Evolutionary conservation across 1,140 invertebrate genomes (phyloP).

Genomic region (Heliconius hewitsoni): DNA sequence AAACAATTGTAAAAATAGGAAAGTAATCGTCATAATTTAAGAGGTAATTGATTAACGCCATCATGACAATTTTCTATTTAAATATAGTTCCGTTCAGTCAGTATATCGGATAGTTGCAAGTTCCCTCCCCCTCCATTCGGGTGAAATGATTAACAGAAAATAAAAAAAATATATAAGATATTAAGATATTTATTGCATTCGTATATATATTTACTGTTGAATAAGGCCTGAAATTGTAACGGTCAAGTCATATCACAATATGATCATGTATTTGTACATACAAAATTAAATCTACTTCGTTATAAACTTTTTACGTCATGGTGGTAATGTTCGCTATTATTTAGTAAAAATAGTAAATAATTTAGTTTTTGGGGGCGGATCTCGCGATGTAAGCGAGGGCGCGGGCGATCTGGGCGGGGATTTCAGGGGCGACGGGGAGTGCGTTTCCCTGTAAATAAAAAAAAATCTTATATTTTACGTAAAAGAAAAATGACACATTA

Average conservation of each 20-base stretch:
- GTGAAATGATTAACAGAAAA: neutral
- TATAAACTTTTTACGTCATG: slow-evolving; percentile 32
- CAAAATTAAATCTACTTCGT: slow-evolving; percentile 46
- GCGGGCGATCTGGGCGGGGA: slow-evolving; percentile 75
- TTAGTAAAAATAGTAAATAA: slow-evolving; percentile 19
- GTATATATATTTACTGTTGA: slow-evolving; percentile 20
- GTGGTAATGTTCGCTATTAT: slow-evolving; percentile 34
- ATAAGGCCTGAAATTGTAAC: slow-evolving; percentile 28
- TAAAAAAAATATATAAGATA: neutral
- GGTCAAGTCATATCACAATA: slow-evolving; percentile 38
- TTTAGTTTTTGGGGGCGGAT: slow-evolving; percentile 38
- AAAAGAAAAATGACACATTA: slow-evolving; percentile 25
- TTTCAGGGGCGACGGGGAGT: slow-evolving; percentile 75
- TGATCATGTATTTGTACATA: slow-evolving; percentile 33
- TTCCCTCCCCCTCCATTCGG: too few species aligned
- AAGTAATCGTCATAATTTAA: too few species aligned
- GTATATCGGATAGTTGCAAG: too few species aligned
- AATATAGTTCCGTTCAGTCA: too few species aligned
- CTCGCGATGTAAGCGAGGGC: slow-evolving; percentile 71
- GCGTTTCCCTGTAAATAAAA: slow-evolving; percentile 67
- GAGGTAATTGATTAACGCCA: too few species aligned
- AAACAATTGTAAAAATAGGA: too few species aligned
- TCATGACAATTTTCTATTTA: too few species aligned
- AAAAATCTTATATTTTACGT: neutral
- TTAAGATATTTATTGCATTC: neutral